These are phyloP conservation scores for Pocillopora damicornis DNA, from an alignment of 64 coral and sea anemone genomes.

Conservation along the genomic window DNA sequence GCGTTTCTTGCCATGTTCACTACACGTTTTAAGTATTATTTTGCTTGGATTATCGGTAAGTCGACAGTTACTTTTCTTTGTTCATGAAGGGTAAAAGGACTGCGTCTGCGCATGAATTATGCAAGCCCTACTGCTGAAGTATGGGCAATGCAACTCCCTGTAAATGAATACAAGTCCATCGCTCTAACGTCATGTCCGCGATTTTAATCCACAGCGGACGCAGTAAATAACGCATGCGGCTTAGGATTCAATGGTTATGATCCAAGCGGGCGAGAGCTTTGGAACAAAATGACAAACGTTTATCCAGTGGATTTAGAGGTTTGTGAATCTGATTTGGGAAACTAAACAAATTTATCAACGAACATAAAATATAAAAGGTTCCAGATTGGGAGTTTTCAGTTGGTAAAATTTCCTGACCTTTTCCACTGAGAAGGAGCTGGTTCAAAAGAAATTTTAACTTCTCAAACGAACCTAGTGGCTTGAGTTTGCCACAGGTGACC, in stretches of 20 bases:
- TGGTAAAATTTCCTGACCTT: too few relatives aligned
- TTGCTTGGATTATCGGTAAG: slow-evolving; percentile 19
- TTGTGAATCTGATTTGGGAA: not conserved
- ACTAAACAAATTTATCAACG: not conserved
- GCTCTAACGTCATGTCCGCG: too few relatives aligned
- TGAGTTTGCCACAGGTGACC: too few relatives aligned
- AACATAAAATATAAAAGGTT: too few relatives aligned
- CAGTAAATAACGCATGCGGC: slow-evolving; percentile 26
- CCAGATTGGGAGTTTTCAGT: too few relatives aligned
- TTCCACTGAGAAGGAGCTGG: too few relatives aligned
- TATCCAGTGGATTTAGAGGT: slow-evolving; percentile 3
- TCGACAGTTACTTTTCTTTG: not conserved
- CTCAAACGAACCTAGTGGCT: too few relatives aligned
- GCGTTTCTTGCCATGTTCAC: not conserved
- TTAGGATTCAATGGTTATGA: slow-evolving; percentile 32
- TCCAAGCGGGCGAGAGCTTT: slow-evolving; percentile 2
- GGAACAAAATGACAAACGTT: slow-evolving; percentile 23
- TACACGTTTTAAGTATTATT: slow-evolving; percentile 6
- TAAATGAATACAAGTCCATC: too few relatives aligned
- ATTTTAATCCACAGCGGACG: slow-evolving; percentile 13
- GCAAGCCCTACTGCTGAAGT: not conserved
- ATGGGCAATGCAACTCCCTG: too few relatives aligned
- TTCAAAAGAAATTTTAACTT: too few relatives aligned
- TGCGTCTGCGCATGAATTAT: too few relatives aligned
- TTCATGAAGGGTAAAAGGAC: too few relatives aligned